These are phyloP conservation scores for Xyrauchen texanus DNA, from an alignment of 2,113 vertebrate genomes.

Conservation along the genomic window DNA sequence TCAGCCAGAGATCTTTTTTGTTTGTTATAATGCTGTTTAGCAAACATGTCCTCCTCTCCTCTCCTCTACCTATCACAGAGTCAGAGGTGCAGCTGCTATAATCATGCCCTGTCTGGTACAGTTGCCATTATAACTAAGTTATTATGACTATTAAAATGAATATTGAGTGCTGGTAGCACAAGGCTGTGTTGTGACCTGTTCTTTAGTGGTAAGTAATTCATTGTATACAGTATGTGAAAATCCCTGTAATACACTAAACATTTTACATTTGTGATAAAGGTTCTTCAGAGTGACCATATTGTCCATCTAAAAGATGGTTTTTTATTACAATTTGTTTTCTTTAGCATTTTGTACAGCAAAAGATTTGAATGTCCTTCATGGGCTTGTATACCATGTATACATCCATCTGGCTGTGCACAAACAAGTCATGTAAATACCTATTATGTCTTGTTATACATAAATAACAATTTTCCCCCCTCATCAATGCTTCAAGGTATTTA, in stretches of 20 bases:
- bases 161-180: constrained; percentile 56
- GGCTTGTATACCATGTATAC: constrained; percentile 84
- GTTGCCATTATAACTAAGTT: constrained; percentile 70
- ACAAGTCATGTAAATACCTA: constrained; percentile 72
- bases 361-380: constrained; percentile 70
- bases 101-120: constrained; percentile 72
- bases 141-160: constrained; percentile 71
- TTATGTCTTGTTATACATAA: constrained; percentile 48
- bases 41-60: constrained; percentile 42
- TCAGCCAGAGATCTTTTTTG: constrained; percentile 14
- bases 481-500: constrained; percentile 76
- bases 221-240: constrained; percentile 63
- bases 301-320: constrained; percentile 69
- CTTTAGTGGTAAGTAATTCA: constrained; percentile 58
- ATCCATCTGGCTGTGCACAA: constrained; percentile 73
- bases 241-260: constrained; percentile 67
- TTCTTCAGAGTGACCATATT: constrained; percentile 65
- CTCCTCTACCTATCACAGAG: constrained; percentile 57
- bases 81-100: constrained; percentile 65
- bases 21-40: constrained; percentile 40
- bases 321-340: constrained; percentile 69
- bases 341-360: constrained; percentile 79
- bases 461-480: constrained; percentile 60
- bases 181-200: constrained; percentile 55
- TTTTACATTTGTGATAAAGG: constrained; percentile 61